These are phyloP conservation scores for Anabacerthia variegaticeps DNA, from an alignment of 2,797 vertebrate species.

Conservation along the genomic window DNA sequence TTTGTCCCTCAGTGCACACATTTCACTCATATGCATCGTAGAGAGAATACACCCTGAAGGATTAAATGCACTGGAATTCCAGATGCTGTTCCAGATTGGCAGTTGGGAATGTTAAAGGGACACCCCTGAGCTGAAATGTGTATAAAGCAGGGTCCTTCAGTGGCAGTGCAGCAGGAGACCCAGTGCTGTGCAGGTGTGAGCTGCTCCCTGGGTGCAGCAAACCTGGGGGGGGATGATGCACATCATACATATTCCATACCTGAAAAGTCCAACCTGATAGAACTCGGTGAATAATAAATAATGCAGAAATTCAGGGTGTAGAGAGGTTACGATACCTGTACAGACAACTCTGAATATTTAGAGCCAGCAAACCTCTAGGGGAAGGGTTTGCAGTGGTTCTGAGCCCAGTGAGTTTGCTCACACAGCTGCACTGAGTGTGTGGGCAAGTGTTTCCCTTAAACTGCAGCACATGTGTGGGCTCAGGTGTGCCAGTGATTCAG, in stretches of 20 bases:
- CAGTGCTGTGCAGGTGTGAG: fast-evolving
- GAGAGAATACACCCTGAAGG: not conserved
- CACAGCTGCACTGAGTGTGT: not conserved
- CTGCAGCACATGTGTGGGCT: not conserved
- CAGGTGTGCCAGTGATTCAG: not conserved
- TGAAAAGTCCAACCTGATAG: not conserved
- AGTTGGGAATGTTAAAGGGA: not conserved
- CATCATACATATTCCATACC: not conserved
- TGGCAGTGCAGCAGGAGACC: not conserved
- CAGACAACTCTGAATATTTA: not conserved
- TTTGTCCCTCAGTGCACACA: not conserved
- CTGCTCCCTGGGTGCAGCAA: fast-evolving
- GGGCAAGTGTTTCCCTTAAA: not conserved
- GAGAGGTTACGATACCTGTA: not conserved
- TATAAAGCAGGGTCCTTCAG: not conserved
- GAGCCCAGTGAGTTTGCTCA: not conserved
- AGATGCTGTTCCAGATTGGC: conserved; percentile 29
- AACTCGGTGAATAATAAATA: not conserved
- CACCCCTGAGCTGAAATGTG: not conserved
- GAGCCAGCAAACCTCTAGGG: not conserved
- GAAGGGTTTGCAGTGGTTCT: not conserved
- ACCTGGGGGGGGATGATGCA: not conserved
- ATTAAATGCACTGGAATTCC: not conserved
- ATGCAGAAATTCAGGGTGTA: not conserved
- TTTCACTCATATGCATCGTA: not conserved